Percentiles rank a stretch among this genome's conserved stretches.
These are phyloP conservation scores for Caenorhabditis inopinata DNA, from an alignment of 1,140 invertebrate genomes.

Conservation along the genomic window DNA sequence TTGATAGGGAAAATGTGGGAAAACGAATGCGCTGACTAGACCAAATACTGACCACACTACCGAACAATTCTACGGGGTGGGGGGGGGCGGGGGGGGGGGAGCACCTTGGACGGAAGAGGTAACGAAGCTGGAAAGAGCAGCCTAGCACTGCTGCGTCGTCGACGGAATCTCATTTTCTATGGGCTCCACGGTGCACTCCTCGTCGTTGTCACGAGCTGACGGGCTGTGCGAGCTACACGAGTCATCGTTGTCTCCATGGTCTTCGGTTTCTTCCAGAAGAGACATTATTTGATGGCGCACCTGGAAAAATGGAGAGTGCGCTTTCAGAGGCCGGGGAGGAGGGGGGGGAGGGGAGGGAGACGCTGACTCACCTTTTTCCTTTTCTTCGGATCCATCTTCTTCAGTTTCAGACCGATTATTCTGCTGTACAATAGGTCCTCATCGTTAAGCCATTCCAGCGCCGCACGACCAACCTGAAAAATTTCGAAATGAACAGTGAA, in stretches of 20 bases:
- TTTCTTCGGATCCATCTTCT: slow-evolving; percentile 41
- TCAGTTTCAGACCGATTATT: slow-evolving; percentile 36
- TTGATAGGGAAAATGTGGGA: not conserved
- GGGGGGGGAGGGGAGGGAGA: not conserved
- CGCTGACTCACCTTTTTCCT: slow-evolving; percentile 30
- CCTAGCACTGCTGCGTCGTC: too few relatives aligned
- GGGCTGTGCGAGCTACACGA: slow-evolving; percentile 15
- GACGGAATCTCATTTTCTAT: slow-evolving; percentile 6
- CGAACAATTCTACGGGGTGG: not conserved
- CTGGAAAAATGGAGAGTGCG: not conserved
- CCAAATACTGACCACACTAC: not conserved
- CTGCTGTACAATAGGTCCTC: slow-evolving; percentile 41
- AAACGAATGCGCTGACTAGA: slow-evolving; percentile 16
- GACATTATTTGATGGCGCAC: slow-evolving; percentile 37
- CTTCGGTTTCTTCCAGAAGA: slow-evolving; percentile 39
- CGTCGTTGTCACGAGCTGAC: not conserved
- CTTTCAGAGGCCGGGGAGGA: not conserved
- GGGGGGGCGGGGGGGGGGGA: too few relatives aligned
- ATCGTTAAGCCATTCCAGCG: slow-evolving; percentile 42
- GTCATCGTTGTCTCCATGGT: slow-evolving; percentile 13
- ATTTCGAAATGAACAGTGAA: too few relatives aligned
- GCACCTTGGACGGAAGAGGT: too few relatives aligned
- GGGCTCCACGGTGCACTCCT: not conserved
- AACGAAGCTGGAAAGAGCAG: too few relatives aligned
- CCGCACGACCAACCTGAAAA: not conserved